These are phyloP conservation scores for Tiphia femorata DNA, from an alignment of 2,888 invertebrate genomes.

Conservation along the genomic window DNA sequence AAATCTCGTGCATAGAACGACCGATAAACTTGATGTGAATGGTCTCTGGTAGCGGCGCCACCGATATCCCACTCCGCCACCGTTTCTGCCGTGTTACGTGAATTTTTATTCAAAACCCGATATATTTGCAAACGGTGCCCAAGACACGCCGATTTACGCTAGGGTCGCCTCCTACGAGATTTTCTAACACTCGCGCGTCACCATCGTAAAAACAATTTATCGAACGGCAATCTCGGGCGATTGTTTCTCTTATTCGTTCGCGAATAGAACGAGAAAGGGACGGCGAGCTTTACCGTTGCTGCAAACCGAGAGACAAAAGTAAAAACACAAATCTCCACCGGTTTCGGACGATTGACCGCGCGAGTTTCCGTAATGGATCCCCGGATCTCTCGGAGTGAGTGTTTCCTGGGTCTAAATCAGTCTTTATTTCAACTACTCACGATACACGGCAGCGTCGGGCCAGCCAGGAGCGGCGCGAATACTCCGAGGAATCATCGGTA, in stretches of 20 bases:
- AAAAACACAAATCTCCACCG: slow-evolving; percentile 63
- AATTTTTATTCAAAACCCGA: slow-evolving; percentile 16
- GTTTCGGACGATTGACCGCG: slow-evolving; percentile 61
- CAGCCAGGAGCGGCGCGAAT: no score
- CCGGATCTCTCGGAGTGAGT: slow-evolving; percentile 62
- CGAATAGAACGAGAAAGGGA: no score
- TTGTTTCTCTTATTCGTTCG: no score
- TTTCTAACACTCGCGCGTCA: no score
- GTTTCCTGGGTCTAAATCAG: slow-evolving; percentile 59
- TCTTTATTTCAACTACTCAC: slow-evolving; percentile 38
- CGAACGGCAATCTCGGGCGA: no score
- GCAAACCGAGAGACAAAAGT: no score
- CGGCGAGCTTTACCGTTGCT: no score
- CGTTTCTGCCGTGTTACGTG: slow-evolving; percentile 28
- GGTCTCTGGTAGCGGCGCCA: slow-evolving; percentile 6
- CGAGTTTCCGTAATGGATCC: slow-evolving; percentile 65
- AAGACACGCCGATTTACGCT: no score
- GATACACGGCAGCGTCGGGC: slow-evolving; percentile 40
- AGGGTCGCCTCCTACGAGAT: no score
- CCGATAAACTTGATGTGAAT: slow-evolving; percentile 41
- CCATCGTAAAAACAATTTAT: no score
- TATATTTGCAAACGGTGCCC: slow-evolving; percentile 25
- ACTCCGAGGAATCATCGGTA: not conserved
- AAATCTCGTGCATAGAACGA: slow-evolving; percentile 41
- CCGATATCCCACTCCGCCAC: slow-evolving; percentile 14